Evolutionary conservation across 2,888 invertebrate species (phyloP).

Genomic region (Cerastis rubricosa): DNA sequence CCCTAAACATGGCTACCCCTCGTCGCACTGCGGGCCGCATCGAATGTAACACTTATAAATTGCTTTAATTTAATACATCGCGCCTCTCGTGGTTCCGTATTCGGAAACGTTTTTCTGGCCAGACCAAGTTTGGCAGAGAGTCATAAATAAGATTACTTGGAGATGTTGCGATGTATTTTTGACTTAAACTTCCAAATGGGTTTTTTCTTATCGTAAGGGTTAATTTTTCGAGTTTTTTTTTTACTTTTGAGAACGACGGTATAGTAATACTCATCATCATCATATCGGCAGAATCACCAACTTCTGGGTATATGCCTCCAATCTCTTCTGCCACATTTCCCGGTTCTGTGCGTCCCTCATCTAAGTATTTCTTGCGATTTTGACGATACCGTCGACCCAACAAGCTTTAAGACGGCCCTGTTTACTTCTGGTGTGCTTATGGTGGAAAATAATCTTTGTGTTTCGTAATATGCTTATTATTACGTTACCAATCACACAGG

Average conservation of each 20-base stretch:
- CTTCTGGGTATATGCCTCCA: background rate
- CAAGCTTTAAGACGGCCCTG: background rate
- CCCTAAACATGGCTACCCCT: conserved; percentile 67
- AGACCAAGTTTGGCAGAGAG: conserved; percentile 68
- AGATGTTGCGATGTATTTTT: conserved; percentile 29
- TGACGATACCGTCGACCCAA: background rate
- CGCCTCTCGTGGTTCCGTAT: conserved; percentile 69
- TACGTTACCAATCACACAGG: background rate
- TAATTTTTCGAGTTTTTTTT: conserved; percentile 8
- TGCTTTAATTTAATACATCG: conserved; percentile 86
- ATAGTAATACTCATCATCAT: background rate
- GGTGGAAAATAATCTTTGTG: background rate
- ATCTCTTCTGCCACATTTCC: background rate
- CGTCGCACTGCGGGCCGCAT: conserved; percentile 77
- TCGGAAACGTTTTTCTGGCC: conserved; percentile 74
- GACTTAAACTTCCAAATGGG: conserved; percentile 27
- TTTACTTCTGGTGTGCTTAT: background rate
- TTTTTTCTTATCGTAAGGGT: conserved; percentile 1
- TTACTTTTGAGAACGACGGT: background rate
- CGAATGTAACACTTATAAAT: conserved; percentile 84
- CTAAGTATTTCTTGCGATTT: background rate
- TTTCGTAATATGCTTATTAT: background rate
- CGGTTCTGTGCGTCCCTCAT: background rate
- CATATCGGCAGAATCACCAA: background rate
- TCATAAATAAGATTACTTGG: conserved; percentile 72